Conservation (phyloP, 2,888 invertebrate species). For the Microctonus hyperodae region DNA sequence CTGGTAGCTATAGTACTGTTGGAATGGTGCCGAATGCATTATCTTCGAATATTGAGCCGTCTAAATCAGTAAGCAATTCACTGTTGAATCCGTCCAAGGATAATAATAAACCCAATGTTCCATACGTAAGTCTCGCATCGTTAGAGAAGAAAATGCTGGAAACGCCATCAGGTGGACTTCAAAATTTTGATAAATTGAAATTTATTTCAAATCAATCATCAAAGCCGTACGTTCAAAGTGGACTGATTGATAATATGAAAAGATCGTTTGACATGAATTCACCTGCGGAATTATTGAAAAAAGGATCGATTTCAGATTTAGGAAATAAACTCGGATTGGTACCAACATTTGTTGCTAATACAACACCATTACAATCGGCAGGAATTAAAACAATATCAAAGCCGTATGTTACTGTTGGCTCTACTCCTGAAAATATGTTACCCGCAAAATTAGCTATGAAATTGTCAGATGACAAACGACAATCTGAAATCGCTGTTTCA, state of each 20-base stretch:
- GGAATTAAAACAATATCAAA: constrained; percentile 38
- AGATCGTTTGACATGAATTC: constrained; percentile 33
- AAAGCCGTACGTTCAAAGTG: constrained; percentile 54
- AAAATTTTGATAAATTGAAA: constrained; percentile 45
- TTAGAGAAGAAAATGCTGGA: constrained; percentile 50
- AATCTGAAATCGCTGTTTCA: not conserved
- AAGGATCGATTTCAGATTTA: constrained; percentile 41
- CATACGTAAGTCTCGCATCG: constrained; percentile 52
- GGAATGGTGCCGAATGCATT: constrained; percentile 47
- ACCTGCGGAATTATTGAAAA: constrained; percentile 23
- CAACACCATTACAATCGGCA: constrained; percentile 20
- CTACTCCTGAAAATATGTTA: constrained; percentile 45
- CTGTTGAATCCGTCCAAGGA: constrained; percentile 40
- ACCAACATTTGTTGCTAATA: constrained; percentile 37
- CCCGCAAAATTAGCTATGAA: constrained; percentile 17
- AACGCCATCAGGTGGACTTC: constrained; percentile 40
- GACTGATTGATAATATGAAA: constrained; percentile 46
- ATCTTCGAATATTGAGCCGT: constrained; percentile 42
- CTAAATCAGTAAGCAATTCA: constrained; percentile 18
- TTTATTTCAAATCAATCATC: constrained; percentile 36
- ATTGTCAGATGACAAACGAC: not conserved
- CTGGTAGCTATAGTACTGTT: constrained; percentile 52
- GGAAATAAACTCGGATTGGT: constrained; percentile 43
- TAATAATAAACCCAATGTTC: constrained; percentile 42
- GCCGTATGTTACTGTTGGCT: constrained; percentile 51